A percentile compares a stretch with the other conserved stretches of the same genome.
Conservation (phyloP, 2,797 vertebrate genomes). For the Myiotriccus ornatus region DNA sequence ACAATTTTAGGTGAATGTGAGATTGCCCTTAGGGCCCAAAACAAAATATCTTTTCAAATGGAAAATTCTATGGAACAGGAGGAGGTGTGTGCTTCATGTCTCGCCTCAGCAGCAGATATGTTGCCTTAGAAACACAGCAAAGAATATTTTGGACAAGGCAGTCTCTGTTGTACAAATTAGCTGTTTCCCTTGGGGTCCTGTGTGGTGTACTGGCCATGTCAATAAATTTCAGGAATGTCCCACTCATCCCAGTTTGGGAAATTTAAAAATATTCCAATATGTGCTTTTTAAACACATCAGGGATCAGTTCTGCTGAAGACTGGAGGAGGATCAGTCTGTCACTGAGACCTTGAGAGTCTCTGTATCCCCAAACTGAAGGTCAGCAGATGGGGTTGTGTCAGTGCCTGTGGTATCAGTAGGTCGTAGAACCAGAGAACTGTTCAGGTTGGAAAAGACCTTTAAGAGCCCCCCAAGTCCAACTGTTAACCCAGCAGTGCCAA, state of each 20-base stretch:
- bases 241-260: background rate
- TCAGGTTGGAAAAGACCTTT: no score
- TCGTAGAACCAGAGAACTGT: no score
- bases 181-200: background rate
- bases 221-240: background rate
- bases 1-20: background rate
- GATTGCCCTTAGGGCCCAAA: background rate
- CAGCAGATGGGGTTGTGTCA: background rate
- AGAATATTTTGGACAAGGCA: background rate
- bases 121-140: conserved; percentile 12
- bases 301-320: background rate
- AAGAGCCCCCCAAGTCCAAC: no score
- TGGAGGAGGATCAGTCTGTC: rapidly evolving
- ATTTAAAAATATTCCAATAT: background rate
- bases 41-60: background rate
- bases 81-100: background rate
- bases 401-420: background rate
- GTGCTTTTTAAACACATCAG: background rate
- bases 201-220: background rate
- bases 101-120: background rate
- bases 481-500: no score
- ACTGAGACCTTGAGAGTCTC: no score
- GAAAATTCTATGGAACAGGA: background rate
- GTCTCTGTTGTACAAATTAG: background rate
- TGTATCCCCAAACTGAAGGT: rapidly evolving